Evolutionary conservation across 1,140 invertebrate species (phyloP), one percentile per base, ranked within the genome.

Genomic region (Euura lappo): DNA sequence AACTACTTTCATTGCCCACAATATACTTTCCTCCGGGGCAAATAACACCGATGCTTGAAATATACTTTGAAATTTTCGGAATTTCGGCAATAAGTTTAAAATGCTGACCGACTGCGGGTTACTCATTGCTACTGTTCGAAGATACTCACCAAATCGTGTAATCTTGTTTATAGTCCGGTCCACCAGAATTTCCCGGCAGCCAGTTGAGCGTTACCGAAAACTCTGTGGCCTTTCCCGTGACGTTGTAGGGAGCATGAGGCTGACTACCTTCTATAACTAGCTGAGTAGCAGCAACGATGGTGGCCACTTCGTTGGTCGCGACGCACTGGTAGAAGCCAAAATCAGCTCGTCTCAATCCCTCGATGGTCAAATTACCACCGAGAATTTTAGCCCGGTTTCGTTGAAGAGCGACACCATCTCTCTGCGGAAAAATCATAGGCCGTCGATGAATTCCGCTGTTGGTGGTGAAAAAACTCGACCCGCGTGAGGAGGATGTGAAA

Each of bases 291-390:
- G 94, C 92, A 46, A 97, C 93, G 81, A 99, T 94, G 2, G 96
- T 98, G 65, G 97, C 96, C 73, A 98, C 95, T 88, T 98, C 96
- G 86, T 99, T 99, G 72, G 93, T 93, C 3, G 96, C 96, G 70
- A 98, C 93, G 87, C 98, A 99, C 86, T 99, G 96, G 86, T 99
- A 99, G 80, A 93, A 93, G 6, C 97, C 97, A 84, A 98, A 97
- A 88, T 99, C 98, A 67, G 93, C 92, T 47, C 97, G 91, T 2
- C 93, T 90, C 68, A 99, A 89, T 76, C 93, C 93, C 76, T 95
- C 94, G 74, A 99, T 96, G 68, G 96, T 98, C 75, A 99, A 92
- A 88, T 98, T 98, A 0, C 97, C 97, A 44, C 93, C 94, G 4
- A 91, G 87, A 60, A 93, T 91, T 80, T 93, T 91, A 6, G 94